Evolutionary conservation across 2,797 vertebrate species (phyloP), one percentile per base, ranked within the genome.

Genomic region (Dipus sagitta): DNA sequence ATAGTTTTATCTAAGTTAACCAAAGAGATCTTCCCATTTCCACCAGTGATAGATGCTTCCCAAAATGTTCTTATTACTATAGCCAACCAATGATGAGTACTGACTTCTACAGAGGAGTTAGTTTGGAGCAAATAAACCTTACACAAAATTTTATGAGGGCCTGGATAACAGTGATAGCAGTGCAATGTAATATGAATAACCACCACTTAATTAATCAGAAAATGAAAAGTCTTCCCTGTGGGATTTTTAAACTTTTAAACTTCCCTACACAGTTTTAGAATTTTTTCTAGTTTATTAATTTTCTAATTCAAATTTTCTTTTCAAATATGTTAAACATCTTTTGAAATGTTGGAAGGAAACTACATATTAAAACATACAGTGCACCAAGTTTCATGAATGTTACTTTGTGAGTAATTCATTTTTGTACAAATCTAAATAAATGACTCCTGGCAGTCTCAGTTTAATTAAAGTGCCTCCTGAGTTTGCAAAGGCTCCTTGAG

Each of bases 401-500:
- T 85, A 76, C 32, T 95, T 88, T 92, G 32, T 58, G n/a, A 47
- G 21, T 9, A 32, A 88, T 21, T 89, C 58, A 60, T 58, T 92
- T 89, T 77, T 86, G 52, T 71, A 23, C n/a, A 88, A 60, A 28
- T 58, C 10, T 80, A 93, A 82, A 90, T 72, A 82, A 96, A 93
- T 88, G 47, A 42, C 42, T 65, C 32, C 74, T 42, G 76, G 54
- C 34, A 76, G 26, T 47, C 54, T 92, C 34, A 26, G 10, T 72
- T 81, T 95, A 90, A 96, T 94, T 95, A 88, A 94, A 94, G 54
- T 87, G 9, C 28, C 34, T 77, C 72, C 68, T 86, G 65, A 82
- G 10, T 95, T 86, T 62, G 54, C 20, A 74, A 82, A 90, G n/a
- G 20, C 42, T 91, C 60, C 32, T 26, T 28, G 18, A 72, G 80